Evolutionary conservation across 2,113 vertebrate genomes (phyloP), one percentile per base, ranked within the genome.

Genomic region (Oenanthe melanoleuca): DNA sequence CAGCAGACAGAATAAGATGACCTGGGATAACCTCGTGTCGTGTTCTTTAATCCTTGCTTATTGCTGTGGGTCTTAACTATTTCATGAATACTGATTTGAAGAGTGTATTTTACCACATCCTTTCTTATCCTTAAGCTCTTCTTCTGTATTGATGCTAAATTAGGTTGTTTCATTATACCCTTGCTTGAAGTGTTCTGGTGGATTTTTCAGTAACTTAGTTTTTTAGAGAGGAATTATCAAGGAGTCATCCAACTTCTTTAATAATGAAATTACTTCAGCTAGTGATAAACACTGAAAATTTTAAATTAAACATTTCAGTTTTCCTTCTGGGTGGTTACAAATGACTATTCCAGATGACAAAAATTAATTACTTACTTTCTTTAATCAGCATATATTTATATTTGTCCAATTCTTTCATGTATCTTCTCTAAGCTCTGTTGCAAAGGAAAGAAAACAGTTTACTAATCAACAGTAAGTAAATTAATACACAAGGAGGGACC

Each of bases 41-140:
- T 93, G 79, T 80, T 92, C 88, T 93, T 90, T 96, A 95, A 96
- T 96, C 89, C 92, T 93, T 88, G 55, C 40, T 82, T 92, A 38
- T 95, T 92, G 82, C 82, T 78, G 40, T 60, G 74, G 84, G 24
- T 94, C 92, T 94, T 87, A 87, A 89, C 85, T 86, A 67, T 96
- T 92, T 90, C 60, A 79, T 84, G 80, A 86, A 88, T 93, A 49
- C 88, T 88, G 79, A 60, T 96, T 86, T 78, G 44, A 88, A 74
- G 89, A 83, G 44, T 92, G 53, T 57, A 9, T 93, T 96, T 90
- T 86, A 34, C 45, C 82, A 88, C 79, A 61, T 92, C 69, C 71
- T 90, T 84, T 88, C 75, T 94, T 64, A 83, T 93, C 82, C 75
- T 86, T 94, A 90, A 95, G 90, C 85, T 83, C 67, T 85, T 82